These are phyloP conservation scores for Drosophila peninsularis DNA, from an alignment of 2,888 invertebrate genomes.

Conservation along the genomic window DNA sequence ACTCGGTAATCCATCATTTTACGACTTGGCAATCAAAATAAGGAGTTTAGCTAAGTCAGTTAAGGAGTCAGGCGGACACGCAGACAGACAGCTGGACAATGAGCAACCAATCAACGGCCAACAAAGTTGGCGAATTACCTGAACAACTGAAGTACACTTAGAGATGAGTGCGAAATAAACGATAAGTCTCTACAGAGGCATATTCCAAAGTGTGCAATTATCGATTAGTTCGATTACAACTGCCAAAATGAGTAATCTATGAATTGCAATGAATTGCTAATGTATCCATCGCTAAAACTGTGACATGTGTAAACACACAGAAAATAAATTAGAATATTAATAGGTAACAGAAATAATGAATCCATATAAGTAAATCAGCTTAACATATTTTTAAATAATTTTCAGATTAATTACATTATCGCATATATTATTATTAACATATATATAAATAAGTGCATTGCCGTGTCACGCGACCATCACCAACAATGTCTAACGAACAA, in stretches of 20 bases:
- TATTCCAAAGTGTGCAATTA: background rate
- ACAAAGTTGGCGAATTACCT: slow-evolving; percentile 46
- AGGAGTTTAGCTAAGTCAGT: slow-evolving; percentile 75
- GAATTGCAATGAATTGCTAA: too few species aligned
- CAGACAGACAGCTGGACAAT: slow-evolving; percentile 31
- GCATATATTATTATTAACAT: background rate
- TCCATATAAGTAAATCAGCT: too few species aligned
- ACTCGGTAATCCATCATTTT: slow-evolving; percentile 80
- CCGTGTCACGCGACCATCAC: slow-evolving; percentile 45
- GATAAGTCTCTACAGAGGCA: background rate
- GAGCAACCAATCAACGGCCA: slow-evolving; percentile 65
- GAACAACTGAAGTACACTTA: slow-evolving; percentile 9
- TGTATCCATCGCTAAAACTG: too few species aligned
- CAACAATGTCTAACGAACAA: slow-evolving; percentile 56
- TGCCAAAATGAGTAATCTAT: background rate
- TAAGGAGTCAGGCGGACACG: slow-evolving; percentile 41
- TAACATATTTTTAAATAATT: background rate
- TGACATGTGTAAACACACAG: too few species aligned
- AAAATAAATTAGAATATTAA: background rate
- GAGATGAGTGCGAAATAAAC: slow-evolving; percentile 26
- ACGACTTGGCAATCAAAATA: slow-evolving; percentile 79
- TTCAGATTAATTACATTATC: background rate
- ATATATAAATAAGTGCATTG: too few species aligned
- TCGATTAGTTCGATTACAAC: background rate
- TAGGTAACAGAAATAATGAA: background rate